These are phyloP conservation scores for Pemphredon lugubris DNA, from an alignment of 2,888 invertebrate species.

Conservation along the genomic window DNA sequence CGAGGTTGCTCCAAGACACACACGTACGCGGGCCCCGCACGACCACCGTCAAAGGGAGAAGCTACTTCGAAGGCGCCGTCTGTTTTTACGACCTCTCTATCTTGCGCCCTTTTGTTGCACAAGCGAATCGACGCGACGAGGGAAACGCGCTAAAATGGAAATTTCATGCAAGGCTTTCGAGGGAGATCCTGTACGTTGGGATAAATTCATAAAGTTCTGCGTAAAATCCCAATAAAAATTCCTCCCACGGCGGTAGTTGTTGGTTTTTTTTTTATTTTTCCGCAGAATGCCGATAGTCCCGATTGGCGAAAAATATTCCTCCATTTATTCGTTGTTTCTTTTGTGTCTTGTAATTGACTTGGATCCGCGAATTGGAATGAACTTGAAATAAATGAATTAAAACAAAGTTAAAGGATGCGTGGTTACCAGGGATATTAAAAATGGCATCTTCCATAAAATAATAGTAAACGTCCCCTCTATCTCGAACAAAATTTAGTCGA, in stretches of 20 bases:
- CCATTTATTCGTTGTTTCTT: no score
- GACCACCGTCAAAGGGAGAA: background rate
- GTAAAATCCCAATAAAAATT: slow-evolving; percentile 16
- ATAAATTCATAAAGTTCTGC: slow-evolving; percentile 32
- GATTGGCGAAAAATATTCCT: no score
- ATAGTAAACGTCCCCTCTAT: no score
- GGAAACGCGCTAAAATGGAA: slow-evolving; percentile 53
- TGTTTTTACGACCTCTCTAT: slow-evolving; percentile 65
- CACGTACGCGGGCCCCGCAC: slow-evolving; percentile 12
- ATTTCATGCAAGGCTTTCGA: slow-evolving; percentile 47
- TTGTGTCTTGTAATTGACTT: no score
- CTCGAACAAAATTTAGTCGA: no score
- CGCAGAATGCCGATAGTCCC: no score
- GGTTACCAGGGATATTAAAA: no score
- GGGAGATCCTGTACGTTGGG: background rate
- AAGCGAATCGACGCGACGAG: slow-evolving; percentile 50
- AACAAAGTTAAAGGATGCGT: no score
- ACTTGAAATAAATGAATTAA: no score
- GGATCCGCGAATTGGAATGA: no score
- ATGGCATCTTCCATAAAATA: no score
- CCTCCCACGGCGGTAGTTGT: background rate
- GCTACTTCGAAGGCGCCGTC: slow-evolving; percentile 45
- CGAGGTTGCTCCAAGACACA: slow-evolving; percentile 46
- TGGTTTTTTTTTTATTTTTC: no score
- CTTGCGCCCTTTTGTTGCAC: slow-evolving; percentile 58